Evolutionary conservation across 2,113 vertebrate species (phyloP).

Genomic region (Psilopogon haemacephalus): DNA sequence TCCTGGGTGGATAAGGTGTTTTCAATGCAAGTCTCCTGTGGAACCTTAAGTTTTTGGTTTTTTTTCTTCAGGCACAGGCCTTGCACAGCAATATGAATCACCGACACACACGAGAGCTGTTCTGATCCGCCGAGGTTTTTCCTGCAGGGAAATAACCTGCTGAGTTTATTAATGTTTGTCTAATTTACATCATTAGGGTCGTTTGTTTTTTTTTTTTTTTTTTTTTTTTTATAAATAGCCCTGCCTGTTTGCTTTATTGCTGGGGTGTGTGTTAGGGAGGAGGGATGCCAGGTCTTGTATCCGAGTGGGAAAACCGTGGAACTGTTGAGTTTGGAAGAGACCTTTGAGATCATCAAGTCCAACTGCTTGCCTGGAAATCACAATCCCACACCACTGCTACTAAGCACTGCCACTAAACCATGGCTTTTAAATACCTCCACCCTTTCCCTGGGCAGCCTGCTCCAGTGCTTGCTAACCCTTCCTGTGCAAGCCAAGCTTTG

Average conservation of each 20-base stretch:
- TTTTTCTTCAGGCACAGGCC: slow-evolving; percentile 33
- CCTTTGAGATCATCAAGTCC: too few relatives aligned
- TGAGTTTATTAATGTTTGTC: slow-evolving; percentile 70
- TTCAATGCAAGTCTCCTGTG: slow-evolving; percentile 39
- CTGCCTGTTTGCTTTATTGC: slow-evolving; percentile 33
- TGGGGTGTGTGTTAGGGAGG: fast-evolving
- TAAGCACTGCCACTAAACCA: too few relatives aligned
- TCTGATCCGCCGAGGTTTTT: slow-evolving; percentile 36
- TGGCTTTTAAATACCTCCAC: too few relatives aligned
- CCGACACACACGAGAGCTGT: neutral
- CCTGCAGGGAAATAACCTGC: slow-evolving; percentile 60
- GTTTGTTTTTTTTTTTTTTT: too few relatives aligned
- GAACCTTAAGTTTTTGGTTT: too few relatives aligned
- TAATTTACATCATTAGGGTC: slow-evolving; percentile 61
- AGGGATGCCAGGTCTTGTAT: neutral
- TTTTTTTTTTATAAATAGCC: slow-evolving; percentile 40
- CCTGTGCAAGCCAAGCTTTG: neutral
- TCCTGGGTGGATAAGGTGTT: slow-evolving; percentile 34
- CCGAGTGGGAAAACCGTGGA: fast-evolving
- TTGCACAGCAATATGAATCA: slow-evolving; percentile 46
- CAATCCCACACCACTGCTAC: too few relatives aligned
- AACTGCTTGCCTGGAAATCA: too few relatives aligned
- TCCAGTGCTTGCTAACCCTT: too few relatives aligned
- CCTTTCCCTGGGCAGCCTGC: too few relatives aligned
- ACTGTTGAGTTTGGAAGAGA: too few relatives aligned